Evolutionary conservation across 2,888 invertebrate genomes (phyloP).

Genomic region (Stomorhina lunata): DNA sequence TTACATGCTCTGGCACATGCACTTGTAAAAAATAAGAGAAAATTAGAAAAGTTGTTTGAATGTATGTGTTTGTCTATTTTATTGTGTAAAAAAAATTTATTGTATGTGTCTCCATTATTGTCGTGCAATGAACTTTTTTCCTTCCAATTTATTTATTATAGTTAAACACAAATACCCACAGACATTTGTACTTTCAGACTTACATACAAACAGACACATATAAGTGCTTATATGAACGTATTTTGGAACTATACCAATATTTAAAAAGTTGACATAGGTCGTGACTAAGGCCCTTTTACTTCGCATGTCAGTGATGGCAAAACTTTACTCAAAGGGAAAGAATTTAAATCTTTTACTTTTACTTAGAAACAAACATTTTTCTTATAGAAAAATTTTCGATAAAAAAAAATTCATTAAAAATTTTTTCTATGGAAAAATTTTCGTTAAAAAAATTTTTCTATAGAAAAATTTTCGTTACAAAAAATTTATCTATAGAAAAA

Average conservation of each 20-base stretch:
- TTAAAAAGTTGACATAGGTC: constrained; percentile 70
- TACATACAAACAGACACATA: no score
- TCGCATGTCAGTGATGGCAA: not conserved
- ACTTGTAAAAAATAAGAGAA: no score
- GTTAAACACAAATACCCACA: constrained; percentile 19
- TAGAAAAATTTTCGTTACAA: no score
- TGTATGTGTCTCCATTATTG: constrained; percentile 43
- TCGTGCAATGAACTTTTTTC: constrained; percentile 60
- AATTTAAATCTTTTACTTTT: not conserved
- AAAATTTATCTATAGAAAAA: no score
- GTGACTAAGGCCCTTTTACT: constrained; percentile 60
- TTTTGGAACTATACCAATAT: constrained; percentile 68
- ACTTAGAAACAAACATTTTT: no score
- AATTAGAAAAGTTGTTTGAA: no score
- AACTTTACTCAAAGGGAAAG: not conserved
- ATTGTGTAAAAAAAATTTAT: not conserved
- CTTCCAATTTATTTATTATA: constrained; percentile 28
- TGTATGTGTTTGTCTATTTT: no score
- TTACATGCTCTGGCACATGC: not conserved
- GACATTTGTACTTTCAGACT: constrained; percentile 40
- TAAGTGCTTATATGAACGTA: constrained; percentile 67
- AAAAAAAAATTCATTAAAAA: no score
- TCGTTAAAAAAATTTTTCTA: no score
- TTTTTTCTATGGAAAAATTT: no score
- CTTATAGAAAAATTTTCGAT: no score